Conservation (phyloP, 2,888 invertebrate species). For the Andrena flavipes region DNA sequence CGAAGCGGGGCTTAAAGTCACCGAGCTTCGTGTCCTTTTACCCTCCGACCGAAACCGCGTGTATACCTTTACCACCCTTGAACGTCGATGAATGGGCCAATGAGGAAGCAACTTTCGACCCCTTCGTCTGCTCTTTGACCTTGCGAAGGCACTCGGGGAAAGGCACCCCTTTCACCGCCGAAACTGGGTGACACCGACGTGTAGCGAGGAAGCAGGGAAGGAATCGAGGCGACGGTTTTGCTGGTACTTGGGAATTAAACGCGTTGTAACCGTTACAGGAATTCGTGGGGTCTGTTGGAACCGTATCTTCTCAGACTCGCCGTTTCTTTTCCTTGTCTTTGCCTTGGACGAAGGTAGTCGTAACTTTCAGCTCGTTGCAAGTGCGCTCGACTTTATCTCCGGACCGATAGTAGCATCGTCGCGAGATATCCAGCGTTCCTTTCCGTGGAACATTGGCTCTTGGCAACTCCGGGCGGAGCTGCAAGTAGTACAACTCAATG, state of each 20-base stretch:
- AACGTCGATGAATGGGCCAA: constrained; percentile 22
- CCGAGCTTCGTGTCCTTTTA: constrained; percentile 15
- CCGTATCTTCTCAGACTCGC: too few species aligned
- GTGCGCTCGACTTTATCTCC: too few species aligned
- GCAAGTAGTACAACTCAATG: constrained; percentile 23
- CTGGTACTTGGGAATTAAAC: too few species aligned
- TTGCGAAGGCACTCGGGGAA: neutral
- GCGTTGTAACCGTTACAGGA: too few species aligned
- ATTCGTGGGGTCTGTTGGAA: too few species aligned
- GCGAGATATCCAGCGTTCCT: neutral
- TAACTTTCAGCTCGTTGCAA: too few species aligned
- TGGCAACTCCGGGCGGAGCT: neutral
- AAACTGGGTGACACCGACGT: constrained; percentile 3
- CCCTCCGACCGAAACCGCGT: neutral
- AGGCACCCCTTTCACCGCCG: too few species aligned
- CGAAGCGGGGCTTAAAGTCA: constrained; percentile 47
- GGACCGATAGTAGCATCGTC: neutral
- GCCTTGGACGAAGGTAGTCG: too few species aligned
- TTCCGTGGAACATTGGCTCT: constrained; percentile 16
- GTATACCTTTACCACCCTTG: constrained; percentile 20
- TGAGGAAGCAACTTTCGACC: constrained; percentile 20
- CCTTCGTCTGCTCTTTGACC: constrained; percentile 39
- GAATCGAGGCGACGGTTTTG: too few species aligned
- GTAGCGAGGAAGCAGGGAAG: too few species aligned
- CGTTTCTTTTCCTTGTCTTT: too few species aligned